phyloP scores from a whole-genome alignment of 2,888 invertebrate genomes.

The Protophormia terraenovae region DNA sequence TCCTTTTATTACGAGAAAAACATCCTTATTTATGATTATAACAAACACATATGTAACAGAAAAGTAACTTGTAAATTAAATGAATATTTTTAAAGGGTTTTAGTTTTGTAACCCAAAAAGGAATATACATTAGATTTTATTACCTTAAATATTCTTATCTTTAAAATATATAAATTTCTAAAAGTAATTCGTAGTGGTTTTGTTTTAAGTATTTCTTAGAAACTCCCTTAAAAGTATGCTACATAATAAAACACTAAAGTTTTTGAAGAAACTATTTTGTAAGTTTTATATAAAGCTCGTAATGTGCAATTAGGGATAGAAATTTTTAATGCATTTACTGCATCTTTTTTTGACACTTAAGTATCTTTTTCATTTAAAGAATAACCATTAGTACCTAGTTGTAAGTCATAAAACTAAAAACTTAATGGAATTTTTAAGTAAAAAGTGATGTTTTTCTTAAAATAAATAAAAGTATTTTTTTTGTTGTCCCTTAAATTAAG shows the following conservation, averaged over 20 bases:
- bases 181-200: not conserved
- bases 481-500: too few species aligned
- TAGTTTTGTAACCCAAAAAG: slow-evolving; percentile 18
- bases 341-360: slow-evolving; percentile 34
- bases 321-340: slow-evolving; percentile 60
- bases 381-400: slow-evolving; percentile 32
- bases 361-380: not conserved
- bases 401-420: not conserved
- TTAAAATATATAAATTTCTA: not conserved
- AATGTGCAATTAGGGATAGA: slow-evolving; percentile 68
- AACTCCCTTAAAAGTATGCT: slow-evolving; percentile 22
- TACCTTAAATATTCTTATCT: slow-evolving; percentile 49
- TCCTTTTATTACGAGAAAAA: slow-evolving; percentile 24
- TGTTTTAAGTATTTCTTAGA: not conserved
- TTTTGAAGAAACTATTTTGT: not conserved
- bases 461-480: too few species aligned
- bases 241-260: not conserved
- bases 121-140: not conserved
- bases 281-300: slow-evolving; percentile 40
- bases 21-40: slow-evolving; percentile 25
- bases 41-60: not conserved
- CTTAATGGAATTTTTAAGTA: slow-evolving; percentile 6
- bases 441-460: slow-evolving; percentile 19
- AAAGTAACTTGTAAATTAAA: not conserved
- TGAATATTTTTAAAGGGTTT: not conserved